Base-by-base conservation (phyloP, 2,888 invertebrate species). In the Auanema freiburgensis region DNA sequence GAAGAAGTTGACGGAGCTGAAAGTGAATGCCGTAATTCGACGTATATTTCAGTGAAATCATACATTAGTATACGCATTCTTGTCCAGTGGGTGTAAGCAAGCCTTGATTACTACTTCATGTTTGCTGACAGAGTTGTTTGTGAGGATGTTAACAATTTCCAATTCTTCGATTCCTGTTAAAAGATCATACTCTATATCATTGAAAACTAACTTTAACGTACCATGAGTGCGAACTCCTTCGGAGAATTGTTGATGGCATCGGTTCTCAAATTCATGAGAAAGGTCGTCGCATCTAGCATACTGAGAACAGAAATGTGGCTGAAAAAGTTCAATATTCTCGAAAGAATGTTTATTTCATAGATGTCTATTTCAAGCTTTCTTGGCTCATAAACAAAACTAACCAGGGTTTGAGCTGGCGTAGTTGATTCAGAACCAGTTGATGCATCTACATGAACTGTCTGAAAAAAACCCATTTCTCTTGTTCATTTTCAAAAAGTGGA, bases 1-100 rank as follows among this genome's bases (percentile, higher is more conserved):
- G 65, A 16, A 73, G 62, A n/a, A 73, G 62, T 64, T 73, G 73
- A 43, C 71, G 70, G 55, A 73, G 63, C 73, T 73, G 62, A 44
- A 64, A 60, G 1, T 11, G 51, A 33, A 41, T 8, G 33, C 8
- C 4, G 33, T 33, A 5, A 33, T 33, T 33, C 3, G 46, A 8
- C 16, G n/a, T 42, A 4, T 33, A 8, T 46, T 46, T 46, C 6
- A 46, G 11, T 8, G 5, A 33, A 8, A 33, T 8, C 33, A 33
- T 52, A 71, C 73, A 12, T 68, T 64, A 18, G 70, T 62, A 53
- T 73, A 67, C 33, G 68, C 65, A 3, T 68, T 62, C 51, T 65
- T 61, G 46, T 73, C 73, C 24, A 73, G 57, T 55, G 73, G 73
- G 11, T 67, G 60, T 14, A 73, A 64, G 50, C 73, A 73, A n/a